Conservation (phyloP, 2,113 vertebrate species). For the Nanorana parkeri region DNA sequence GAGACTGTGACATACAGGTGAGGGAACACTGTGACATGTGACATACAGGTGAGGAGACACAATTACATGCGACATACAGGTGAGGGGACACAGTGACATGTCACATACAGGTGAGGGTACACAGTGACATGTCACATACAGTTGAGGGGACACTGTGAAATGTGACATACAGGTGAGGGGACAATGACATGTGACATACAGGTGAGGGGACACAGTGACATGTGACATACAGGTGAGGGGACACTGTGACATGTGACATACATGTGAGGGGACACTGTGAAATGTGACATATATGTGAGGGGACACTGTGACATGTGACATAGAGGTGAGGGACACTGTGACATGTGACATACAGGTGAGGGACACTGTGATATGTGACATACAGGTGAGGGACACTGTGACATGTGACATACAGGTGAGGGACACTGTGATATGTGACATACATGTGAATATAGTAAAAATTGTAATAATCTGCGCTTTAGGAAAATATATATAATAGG, state of each 20-base stretch:
- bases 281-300: background rate
- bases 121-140: no score
- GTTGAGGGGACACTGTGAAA: background rate
- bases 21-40: background rate
- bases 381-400: background rate
- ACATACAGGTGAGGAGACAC: background rate
- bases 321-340: background rate
- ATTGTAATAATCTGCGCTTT: no score
- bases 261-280: slow-evolving; percentile 1
- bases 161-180: background rate
- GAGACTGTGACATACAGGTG: background rate
- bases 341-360: slow-evolving; percentile 5
- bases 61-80: background rate
- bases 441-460: no score
- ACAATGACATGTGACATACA: background rate
- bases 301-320: background rate
- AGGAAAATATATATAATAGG: no score
- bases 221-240: background rate
- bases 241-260: background rate
- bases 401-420: background rate
- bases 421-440: background rate
- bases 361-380: background rate
- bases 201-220: background rate
- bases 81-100: background rate
- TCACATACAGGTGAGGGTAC: no score